These are phyloP conservation scores for Merodon equestris DNA, from an alignment of 2,888 invertebrate genomes.

Conservation along the genomic window DNA sequence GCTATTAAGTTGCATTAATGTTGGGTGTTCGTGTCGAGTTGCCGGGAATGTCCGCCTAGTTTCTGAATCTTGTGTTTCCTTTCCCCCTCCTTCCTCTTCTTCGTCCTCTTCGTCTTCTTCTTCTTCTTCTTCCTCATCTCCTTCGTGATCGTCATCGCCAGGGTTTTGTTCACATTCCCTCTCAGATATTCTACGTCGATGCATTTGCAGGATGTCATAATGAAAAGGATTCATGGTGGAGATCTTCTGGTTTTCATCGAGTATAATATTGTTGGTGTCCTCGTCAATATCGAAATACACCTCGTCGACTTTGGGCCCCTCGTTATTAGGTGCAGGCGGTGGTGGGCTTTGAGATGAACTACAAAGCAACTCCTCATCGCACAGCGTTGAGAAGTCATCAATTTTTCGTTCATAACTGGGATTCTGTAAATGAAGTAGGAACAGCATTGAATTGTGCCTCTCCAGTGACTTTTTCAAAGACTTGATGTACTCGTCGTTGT, in stretches of 20 bases:
- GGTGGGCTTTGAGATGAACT: slow-evolving; percentile 85
- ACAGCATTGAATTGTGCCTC: slow-evolving; percentile 78
- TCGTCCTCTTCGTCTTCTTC: not conserved
- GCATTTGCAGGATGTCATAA: slow-evolving; percentile 71
- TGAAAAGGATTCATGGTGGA: slow-evolving; percentile 73
- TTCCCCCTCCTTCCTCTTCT: not conserved
- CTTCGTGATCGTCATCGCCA: not conserved
- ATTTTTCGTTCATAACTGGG: slow-evolving; percentile 74
- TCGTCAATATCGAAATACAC: slow-evolving; percentile 49
- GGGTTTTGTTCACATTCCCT: not conserved
- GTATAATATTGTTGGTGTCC: slow-evolving; percentile 50
- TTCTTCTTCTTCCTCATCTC: slow-evolving; percentile 1
- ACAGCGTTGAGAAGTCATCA: slow-evolving; percentile 69
- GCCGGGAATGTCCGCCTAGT: not conserved
- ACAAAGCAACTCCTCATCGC: slow-evolving; percentile 72
- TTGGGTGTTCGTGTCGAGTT: not conserved
- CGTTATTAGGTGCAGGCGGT: slow-evolving; percentile 89
- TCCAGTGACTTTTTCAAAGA: slow-evolving; percentile 77
- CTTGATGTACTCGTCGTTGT: slow-evolving; percentile 77
- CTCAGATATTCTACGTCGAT: slow-evolving; percentile 28
- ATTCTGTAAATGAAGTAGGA: slow-evolving; percentile 77
- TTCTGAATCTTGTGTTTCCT: not conserved
- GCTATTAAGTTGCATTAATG: not conserved
- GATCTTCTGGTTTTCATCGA: slow-evolving; percentile 49
- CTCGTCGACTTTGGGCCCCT: slow-evolving; percentile 71